A percentile compares a stretch with the other conserved stretches of the same genome.
Conservation (phyloP, 2,888 invertebrate species). For the Pteria penguin region DNA sequence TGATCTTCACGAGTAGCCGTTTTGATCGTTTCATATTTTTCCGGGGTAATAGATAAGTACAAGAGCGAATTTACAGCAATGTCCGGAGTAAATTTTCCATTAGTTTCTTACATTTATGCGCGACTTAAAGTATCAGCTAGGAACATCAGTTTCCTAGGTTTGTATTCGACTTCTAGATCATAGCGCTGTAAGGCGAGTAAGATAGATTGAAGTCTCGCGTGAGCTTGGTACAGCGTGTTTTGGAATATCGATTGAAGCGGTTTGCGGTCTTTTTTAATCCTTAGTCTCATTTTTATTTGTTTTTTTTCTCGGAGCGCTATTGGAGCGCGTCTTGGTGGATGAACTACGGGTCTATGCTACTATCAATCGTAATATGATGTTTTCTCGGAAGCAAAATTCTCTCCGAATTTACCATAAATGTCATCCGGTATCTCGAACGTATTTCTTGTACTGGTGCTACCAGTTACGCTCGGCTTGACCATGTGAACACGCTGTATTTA, state of each 20-base stretch:
- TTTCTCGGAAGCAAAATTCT: not conserved
- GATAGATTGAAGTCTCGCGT: constrained; percentile 25
- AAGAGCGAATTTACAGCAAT: not conserved
- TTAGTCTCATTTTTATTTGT: constrained; percentile 36
- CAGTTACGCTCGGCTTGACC: no score
- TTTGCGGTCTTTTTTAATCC: constrained; percentile 47
- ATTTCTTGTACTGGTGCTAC: not conserved
- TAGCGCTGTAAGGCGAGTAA: constrained; percentile 31
- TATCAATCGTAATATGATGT: not conserved
- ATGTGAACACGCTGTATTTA: not conserved
- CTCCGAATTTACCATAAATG: not conserved
- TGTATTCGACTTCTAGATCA: constrained; percentile 40
- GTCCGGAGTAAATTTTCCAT: constrained; percentile 24
- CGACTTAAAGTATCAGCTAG: constrained; percentile 39
- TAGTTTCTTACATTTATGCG: constrained; percentile 17
- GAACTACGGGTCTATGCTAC: not conserved
- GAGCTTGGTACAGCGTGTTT: constrained; percentile 28
- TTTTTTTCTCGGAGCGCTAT: constrained; percentile 37
- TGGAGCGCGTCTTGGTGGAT: constrained; percentile 38
- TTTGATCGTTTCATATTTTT: constrained; percentile 32
- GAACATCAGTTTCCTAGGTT: constrained; percentile 39
- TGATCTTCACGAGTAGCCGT: constrained; percentile 25
- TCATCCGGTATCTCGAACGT: not conserved
- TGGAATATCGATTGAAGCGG: constrained; percentile 42
- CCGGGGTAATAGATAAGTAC: constrained; percentile 27